These are phyloP conservation scores for Empis stercorea DNA, from an alignment of 2,888 invertebrate genomes.

Conservation along the genomic window DNA sequence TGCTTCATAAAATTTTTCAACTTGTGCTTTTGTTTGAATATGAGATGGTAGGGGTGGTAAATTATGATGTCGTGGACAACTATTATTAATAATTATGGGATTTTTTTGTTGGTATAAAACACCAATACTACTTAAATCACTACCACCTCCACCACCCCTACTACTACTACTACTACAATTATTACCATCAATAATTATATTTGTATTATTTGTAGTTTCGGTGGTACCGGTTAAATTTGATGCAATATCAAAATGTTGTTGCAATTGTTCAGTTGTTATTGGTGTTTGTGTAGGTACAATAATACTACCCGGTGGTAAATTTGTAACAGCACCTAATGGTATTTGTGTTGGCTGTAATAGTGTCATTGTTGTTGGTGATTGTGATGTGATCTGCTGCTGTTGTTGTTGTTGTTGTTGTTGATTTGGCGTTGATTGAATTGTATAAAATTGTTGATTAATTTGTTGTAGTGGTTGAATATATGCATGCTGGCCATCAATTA, in stretches of 20 bases:
- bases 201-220: not conserved
- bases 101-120: not conserved
- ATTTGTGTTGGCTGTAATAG: not conserved
- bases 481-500: conserved; percentile 2
- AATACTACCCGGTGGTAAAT: not conserved
- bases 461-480: conserved; percentile 5
- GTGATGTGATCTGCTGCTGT: too few species aligned
- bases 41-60: not conserved
- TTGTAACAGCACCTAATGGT: not conserved
- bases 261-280: not conserved
- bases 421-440: not conserved
- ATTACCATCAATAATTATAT: not conserved
- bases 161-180: not conserved
- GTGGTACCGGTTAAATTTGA: not conserved
- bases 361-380: not conserved
- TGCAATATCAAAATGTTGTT: not conserved
- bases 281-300: not conserved
- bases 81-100: not conserved
- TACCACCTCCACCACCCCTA: not conserved
- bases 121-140: not conserved
- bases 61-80: not conserved
- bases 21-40: not conserved
- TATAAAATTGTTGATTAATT: conserved; percentile 7
- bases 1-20: not conserved
- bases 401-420: not conserved